These are phyloP conservation scores for Cheilosia grossa DNA, from an alignment of 2,888 invertebrate species.

Conservation along the genomic window DNA sequence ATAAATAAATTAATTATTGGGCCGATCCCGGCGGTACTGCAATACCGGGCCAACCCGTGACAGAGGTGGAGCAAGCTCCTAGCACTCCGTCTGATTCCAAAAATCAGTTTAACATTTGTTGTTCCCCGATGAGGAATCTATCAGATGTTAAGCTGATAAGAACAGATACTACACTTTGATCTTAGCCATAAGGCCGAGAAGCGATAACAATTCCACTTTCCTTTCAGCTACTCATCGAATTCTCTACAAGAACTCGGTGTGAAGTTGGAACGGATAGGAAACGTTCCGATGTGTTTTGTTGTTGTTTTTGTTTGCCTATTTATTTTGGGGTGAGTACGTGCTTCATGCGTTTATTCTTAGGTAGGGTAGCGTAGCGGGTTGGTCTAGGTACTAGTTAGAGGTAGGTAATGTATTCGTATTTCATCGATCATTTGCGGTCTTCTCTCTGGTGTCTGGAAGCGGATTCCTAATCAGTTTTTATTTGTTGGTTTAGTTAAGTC, in stretches of 20 bases:
- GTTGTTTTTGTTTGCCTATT: too few relatives aligned
- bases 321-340: too few relatives aligned
- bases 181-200: slow-evolving; percentile 9
- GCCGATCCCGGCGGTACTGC: slow-evolving; percentile 7
- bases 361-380: too few relatives aligned
- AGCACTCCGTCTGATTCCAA: slow-evolving; percentile 7
- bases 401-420: too few relatives aligned
- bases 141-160: slow-evolving; percentile 10
- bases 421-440: too few relatives aligned
- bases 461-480: too few relatives aligned
- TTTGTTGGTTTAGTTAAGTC: too few relatives aligned
- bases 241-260: not conserved
- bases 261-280: not conserved
- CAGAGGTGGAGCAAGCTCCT: slow-evolving; percentile 7
- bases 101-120: slow-evolving; percentile 11
- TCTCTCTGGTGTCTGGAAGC: too few relatives aligned
- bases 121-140: slow-evolving; percentile 1
- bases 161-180: slow-evolving; percentile 10
- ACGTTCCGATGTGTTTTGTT: too few relatives aligned
- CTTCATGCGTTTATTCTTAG: too few relatives aligned
- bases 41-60: slow-evolving; percentile 9
- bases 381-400: too few relatives aligned
- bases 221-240: too few relatives aligned
- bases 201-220: not conserved
- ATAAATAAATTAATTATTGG: not conserved